A percentile compares a stretch with the other conserved stretches of the same genome.
phyloP scores from a whole-genome alignment of 2,113 vertebrate genomes.

The Haemorhous mexicanus region DNA sequence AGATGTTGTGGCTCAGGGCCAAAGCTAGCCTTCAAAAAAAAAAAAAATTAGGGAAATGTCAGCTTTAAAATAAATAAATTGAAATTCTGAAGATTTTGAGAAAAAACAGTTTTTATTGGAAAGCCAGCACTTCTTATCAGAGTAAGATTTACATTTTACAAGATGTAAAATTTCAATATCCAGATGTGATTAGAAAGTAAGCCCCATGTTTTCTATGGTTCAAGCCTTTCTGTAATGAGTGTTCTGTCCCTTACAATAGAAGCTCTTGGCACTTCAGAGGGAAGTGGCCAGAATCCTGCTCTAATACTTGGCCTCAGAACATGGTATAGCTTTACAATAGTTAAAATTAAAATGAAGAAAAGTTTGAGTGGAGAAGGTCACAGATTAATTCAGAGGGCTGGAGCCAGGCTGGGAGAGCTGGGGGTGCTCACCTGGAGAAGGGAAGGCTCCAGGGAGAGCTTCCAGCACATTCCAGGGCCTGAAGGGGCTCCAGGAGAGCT shows the following conservation, averaged over 20 bases:
- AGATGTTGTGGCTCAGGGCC: neutral
- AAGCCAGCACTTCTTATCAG: neutral
- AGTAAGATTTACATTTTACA: neutral
- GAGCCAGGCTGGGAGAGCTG: neutral
- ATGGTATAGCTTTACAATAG: neutral
- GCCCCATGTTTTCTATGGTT: neutral
- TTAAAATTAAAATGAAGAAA: neutral
- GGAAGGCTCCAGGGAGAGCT: neutral
- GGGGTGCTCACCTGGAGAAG: fast-evolving
- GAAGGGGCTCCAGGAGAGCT: neutral
- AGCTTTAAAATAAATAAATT: neutral
- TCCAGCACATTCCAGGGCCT: fast-evolving
- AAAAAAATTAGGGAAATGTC: neutral
- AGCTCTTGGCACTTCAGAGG: neutral
- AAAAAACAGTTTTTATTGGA: neutral
- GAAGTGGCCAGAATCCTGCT: neutral
- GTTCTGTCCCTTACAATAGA: neutral
- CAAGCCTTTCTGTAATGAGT: neutral
- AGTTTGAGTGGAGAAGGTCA: neutral
- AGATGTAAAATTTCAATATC: neutral
- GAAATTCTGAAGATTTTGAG: neutral
- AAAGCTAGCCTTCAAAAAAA: constrained; percentile 7
- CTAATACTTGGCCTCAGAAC: neutral
- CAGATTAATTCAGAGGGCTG: neutral
- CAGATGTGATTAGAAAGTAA: neutral